Base-by-base conservation (phyloP, 2,797 vertebrate species). In the Rhynchotus rufescens region DNA sequence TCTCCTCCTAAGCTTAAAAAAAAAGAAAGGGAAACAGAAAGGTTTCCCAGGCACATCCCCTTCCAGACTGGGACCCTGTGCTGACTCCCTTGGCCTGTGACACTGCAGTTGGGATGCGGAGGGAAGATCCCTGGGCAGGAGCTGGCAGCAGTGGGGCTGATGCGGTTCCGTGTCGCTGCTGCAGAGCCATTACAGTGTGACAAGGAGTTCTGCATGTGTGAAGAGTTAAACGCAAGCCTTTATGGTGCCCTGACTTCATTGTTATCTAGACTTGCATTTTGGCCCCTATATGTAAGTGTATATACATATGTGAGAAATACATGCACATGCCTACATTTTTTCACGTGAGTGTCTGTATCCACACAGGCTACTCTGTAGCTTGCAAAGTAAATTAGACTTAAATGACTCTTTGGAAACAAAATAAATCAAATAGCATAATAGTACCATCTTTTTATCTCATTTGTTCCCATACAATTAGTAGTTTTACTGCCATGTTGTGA, bases 401-500 rank as follows among this genome's bases (percentile, higher is more conserved):
- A 97, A 97, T 96, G 96, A 97, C 94, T 97, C 97, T 97, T 97
- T 97, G 95, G 97, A 97, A 97, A 97, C 96, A 97, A 97, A 97
- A 97, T 97, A 97, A 97, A 98, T 97, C 97, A 97, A 96, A 97
- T 97, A 94, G 95, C 95, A 97, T 97, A 97, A 97, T 96, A 97
- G 96, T 97, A 97, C 96, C 93, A 97, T 98, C 97, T 97, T 97
- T 97, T 97, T 97, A 97, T 98, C 96, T 97, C 97, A 97, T 97
- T 97, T 97, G 97, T 98, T 98, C 97, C 96, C 95, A 97, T 97
- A 98, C 97, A 98, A 98, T 98, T 98, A 98, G 97, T 97, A 96
- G 97, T 98, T 98, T 97, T 98, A 98, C 97, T 97, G 97, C 97
- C 96, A 97, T 97, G 97, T 97, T 98, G 97, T 98, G 97, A 97